phyloP scores from a whole-genome alignment of 2,113 vertebrate genomes.

The Rhadina sibilatrix region DNA sequence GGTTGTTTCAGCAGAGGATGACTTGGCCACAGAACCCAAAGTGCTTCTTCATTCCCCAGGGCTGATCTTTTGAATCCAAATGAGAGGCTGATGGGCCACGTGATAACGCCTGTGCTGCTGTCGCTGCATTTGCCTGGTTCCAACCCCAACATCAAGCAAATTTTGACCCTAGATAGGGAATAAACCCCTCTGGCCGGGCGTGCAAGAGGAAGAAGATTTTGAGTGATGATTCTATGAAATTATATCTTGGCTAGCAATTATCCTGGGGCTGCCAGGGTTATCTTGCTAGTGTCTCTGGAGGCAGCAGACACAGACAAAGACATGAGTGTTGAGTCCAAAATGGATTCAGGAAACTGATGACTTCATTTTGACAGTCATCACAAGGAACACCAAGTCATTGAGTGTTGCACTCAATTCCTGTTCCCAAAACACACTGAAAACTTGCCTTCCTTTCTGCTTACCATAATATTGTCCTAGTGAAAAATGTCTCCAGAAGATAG shows the following conservation, averaged over 20 bases:
- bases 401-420: neutral
- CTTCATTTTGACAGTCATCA: conserved; percentile 24
- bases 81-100: neutral
- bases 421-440: neutral
- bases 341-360: conserved; percentile 17
- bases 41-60: neutral
- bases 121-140: neutral
- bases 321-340: neutral
- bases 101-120: neutral
- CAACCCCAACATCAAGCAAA: neutral
- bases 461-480: neutral
- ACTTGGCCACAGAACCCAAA: neutral
- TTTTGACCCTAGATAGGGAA: neutral
- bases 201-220: neutral
- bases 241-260: neutral
- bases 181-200: neutral
- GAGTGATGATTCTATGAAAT: neutral
- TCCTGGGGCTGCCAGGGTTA: neutral
- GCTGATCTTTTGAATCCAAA: conserved; percentile 1
- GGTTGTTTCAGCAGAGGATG: neutral
- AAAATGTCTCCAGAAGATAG: neutral
- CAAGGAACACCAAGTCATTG: neutral
- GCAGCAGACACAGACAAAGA: neutral
- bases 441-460: neutral
- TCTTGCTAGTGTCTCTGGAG: conserved; percentile 26